These are phyloP conservation scores for Spodoptera exigua DNA, from an alignment of 2,888 invertebrate species.

Conservation along the genomic window DNA sequence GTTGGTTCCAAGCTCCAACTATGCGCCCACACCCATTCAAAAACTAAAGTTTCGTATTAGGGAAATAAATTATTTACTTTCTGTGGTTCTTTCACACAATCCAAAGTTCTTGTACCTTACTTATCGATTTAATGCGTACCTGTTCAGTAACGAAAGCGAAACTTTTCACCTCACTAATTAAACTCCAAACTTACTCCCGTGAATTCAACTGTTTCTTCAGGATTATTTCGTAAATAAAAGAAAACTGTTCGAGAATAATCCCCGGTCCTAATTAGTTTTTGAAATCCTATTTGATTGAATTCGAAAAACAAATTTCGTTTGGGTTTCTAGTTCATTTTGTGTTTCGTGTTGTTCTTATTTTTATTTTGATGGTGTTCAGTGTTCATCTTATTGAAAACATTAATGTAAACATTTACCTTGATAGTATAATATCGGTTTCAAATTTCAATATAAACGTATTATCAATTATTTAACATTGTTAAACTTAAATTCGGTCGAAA, in stretches of 20 bases:
- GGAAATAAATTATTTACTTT: conserved; percentile 37
- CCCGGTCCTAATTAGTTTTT: conserved; percentile 67
- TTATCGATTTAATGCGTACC: conserved; percentile 60
- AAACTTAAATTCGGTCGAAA: no score
- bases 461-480: no score
- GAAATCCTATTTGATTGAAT: conserved; percentile 59
- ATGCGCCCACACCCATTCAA: not conserved
- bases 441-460: no score
- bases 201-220: conserved; percentile 65
- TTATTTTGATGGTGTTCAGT: not conserved
- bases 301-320: conserved; percentile 53
- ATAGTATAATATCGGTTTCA: no score
- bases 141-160: conserved; percentile 54
- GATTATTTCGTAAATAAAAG: conserved; percentile 67
- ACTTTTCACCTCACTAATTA: conserved; percentile 72
- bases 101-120: conserved; percentile 44
- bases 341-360: conserved; percentile 16
- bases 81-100: conserved; percentile 30
- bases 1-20: not conserved
- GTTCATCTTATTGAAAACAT: not conserved
- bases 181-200: conserved; percentile 67
- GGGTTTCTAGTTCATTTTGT: conserved; percentile 32
- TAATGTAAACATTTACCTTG: no score
- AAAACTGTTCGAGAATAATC: conserved; percentile 62
- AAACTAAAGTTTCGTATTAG: conserved; percentile 16